Evolutionary conservation across 2,113 vertebrate genomes (phyloP).

Genomic region (Herpetotheres cachinnans): DNA sequence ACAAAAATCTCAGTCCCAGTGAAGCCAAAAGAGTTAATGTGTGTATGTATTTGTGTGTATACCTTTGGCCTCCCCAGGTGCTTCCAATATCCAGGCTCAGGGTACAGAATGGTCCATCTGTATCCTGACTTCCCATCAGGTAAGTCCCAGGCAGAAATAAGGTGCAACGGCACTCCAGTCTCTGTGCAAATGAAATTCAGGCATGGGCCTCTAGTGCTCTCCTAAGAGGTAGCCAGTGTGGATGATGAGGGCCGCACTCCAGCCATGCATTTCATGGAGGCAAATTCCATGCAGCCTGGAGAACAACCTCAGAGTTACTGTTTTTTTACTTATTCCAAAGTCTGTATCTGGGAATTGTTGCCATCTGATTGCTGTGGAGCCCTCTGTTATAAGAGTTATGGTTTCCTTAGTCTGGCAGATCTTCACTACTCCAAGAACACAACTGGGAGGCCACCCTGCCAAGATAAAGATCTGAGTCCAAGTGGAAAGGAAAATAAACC

Average conservation of each 20-base stretch:
- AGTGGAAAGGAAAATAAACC: not conserved
- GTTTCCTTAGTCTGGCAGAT: not conserved
- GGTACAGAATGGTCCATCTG: not conserved
- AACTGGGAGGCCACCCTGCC: not conserved
- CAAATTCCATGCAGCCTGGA: not conserved
- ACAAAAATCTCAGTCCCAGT: not conserved
- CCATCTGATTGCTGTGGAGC: not conserved
- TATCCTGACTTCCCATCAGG: not conserved
- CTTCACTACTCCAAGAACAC: not conserved
- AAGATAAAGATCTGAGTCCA: not conserved
- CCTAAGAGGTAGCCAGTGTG: not conserved
- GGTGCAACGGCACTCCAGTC: not conserved
- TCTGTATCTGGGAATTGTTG: not conserved
- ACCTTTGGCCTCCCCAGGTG: not conserved
- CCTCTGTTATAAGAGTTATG: not conserved
- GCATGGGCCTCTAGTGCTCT: not conserved
- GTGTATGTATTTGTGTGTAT: not conserved
- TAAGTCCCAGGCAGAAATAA: not conserved
- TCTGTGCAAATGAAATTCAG: not conserved
- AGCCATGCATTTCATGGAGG: not conserved
- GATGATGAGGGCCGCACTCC: not conserved
- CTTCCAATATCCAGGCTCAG: not conserved
- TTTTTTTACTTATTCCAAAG: not conserved
- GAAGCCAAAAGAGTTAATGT: not conserved
- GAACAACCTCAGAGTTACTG: not conserved